Conservation (phyloP, 2,888 invertebrate species). For the Lysandra coridon region DNA sequence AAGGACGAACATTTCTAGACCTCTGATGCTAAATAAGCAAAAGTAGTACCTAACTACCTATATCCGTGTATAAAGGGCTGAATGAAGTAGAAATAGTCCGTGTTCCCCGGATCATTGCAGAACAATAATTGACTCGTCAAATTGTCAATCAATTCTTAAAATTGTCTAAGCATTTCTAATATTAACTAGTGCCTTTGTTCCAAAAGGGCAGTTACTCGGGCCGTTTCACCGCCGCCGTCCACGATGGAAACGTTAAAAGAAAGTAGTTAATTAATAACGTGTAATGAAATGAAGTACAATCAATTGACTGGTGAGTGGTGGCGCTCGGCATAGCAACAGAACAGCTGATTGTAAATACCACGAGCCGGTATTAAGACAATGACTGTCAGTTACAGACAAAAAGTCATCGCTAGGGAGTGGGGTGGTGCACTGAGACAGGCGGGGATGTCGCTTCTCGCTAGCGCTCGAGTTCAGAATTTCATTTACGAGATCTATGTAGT, state of each 20-base stretch:
- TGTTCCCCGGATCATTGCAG: no score
- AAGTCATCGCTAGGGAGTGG: not conserved
- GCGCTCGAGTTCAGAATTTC: not conserved
- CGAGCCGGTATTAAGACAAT: conserved; percentile 2
- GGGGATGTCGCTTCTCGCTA: not conserved
- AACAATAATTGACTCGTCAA: not conserved
- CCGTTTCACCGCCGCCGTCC: not conserved
- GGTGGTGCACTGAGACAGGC: not conserved
- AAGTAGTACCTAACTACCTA: no score
- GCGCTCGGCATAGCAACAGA: not conserved
- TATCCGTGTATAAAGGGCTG: no score
- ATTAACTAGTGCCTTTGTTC: no score
- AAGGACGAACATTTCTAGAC: not conserved
- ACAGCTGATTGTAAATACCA: conserved; percentile 5
- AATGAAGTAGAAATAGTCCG: no score
- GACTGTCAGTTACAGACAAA: conserved; percentile 2
- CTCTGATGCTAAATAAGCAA: not conserved
- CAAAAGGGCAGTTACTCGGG: not conserved
- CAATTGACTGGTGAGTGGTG: not conserved
- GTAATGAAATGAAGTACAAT: not conserved
- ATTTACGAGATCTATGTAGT: no score
- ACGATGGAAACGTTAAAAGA: not conserved
- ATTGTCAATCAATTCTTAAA: not conserved
- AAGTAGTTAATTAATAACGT: not conserved
- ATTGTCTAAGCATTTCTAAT: not conserved